Conservation (phyloP, 2,888 invertebrate species). For the Epirrhoe alternata region DNA sequence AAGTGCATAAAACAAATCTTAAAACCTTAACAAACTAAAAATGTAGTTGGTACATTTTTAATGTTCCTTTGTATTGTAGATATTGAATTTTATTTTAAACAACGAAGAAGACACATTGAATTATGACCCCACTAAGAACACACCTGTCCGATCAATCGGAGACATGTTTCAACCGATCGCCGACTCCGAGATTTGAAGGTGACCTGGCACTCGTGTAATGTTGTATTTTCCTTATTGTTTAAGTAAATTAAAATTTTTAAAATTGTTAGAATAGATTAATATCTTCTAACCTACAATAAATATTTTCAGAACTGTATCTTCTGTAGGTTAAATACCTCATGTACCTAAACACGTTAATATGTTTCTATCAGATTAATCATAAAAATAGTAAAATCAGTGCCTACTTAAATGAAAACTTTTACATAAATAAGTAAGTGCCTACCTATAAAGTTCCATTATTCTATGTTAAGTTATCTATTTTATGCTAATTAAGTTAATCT, state of each 20-base stretch:
- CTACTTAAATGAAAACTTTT: background rate
- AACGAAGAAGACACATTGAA: conserved; percentile 20
- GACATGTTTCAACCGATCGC: conserved; percentile 18
- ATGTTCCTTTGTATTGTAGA: background rate
- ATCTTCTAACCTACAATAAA: background rate
- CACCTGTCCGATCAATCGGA: conserved; percentile 33
- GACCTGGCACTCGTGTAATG: conserved; percentile 18
- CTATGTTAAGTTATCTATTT: background rate
- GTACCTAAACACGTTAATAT: too few relatives aligned
- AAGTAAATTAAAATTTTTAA: background rate
- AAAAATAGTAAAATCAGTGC: background rate
- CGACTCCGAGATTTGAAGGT: conserved; percentile 30
- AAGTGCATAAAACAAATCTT: too few relatives aligned
- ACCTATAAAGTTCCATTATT: background rate
- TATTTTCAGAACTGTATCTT: background rate
- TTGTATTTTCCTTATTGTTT: conserved; percentile 13
- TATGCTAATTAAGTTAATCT: background rate
- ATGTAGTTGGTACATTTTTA: too few relatives aligned
- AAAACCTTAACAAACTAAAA: too few relatives aligned
- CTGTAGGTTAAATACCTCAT: too few relatives aligned
- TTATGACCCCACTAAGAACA: conserved; percentile 13
- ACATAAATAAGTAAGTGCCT: too few relatives aligned
- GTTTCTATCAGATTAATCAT: background rate
- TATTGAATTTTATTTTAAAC: background rate
- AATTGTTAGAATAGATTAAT: background rate